Evolutionary conservation across 1,140 invertebrate species (phyloP).

Genomic region (Latrodectus geometricus): DNA sequence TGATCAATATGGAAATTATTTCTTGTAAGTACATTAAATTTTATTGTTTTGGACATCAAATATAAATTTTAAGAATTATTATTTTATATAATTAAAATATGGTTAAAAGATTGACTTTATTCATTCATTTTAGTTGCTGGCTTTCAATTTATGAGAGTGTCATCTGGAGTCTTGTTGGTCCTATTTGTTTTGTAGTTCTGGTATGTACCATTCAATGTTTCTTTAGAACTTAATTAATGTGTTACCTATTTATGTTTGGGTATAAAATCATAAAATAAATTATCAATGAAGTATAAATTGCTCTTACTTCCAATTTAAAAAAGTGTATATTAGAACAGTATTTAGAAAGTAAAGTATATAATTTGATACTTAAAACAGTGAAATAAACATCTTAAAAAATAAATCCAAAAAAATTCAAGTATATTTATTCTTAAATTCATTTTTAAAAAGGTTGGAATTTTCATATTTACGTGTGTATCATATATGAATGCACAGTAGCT

Average conservation of each 20-base stretch:
- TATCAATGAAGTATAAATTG: neutral
- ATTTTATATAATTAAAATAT: neutral
- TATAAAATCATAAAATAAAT: neutral
- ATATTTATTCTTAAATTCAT: neutral
- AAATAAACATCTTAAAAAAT: too few species aligned
- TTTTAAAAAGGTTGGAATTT: slow-evolving; percentile 16
- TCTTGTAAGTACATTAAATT: slow-evolving; percentile 80
- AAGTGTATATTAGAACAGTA: too few species aligned
- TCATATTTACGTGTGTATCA: too few species aligned
- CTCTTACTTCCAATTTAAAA: neutral
- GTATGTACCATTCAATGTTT: slow-evolving; percentile 71
- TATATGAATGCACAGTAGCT: too few species aligned
- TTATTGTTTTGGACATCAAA: neutral
- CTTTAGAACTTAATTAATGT: too few species aligned
- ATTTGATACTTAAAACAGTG: too few species aligned
- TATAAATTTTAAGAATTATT: neutral
- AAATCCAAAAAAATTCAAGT: too few species aligned
- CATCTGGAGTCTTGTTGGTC: slow-evolving; percentile 90
- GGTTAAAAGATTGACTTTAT: neutral
- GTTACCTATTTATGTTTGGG: neutral
- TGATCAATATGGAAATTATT: slow-evolving; percentile 94
- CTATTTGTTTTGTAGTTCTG: slow-evolving; percentile 81
- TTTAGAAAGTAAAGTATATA: too few species aligned
- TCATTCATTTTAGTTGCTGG: slow-evolving; percentile 82
- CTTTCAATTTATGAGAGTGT: slow-evolving; percentile 91